These are phyloP conservation scores for Podarcis cretensis DNA, from an alignment of 2,113 vertebrate genomes.

Conservation along the genomic window DNA sequence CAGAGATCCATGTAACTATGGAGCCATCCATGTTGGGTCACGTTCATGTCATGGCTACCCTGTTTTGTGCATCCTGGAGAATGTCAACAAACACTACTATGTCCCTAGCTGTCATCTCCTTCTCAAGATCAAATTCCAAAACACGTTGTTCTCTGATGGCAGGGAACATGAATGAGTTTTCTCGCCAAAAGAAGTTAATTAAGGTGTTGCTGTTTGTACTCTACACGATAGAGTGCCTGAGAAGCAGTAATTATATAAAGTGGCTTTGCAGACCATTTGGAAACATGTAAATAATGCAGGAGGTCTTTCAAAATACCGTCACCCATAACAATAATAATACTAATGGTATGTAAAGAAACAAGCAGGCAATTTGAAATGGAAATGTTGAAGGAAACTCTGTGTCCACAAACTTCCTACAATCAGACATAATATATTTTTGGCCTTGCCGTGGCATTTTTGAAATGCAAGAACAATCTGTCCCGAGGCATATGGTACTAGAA, in stretches of 20 bases:
- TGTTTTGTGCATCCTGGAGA: neutral
- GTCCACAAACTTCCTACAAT: neutral
- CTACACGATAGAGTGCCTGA: neutral
- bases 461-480: neutral
- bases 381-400: neutral
- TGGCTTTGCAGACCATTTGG: constrained; percentile 12
- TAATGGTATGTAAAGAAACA: neutral
- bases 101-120: neutral
- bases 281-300: constrained; percentile 36
- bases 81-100: neutral
- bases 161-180: neutral
- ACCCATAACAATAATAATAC: neutral
- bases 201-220: constrained; percentile 36
- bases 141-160: neutral
- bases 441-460: neutral
- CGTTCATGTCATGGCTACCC: too few species aligned
- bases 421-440: neutral
- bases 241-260: constrained; percentile 26
- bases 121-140: neutral
- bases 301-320: constrained; percentile 14
- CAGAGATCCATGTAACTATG: neutral
- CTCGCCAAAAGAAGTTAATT: constrained; percentile 23
- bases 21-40: neutral
- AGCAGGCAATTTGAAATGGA: constrained; percentile 6
- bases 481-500: too few species aligned